These are phyloP conservation scores for Phasia obesa DNA, from an alignment of 2,888 invertebrate genomes.

Conservation along the genomic window DNA sequence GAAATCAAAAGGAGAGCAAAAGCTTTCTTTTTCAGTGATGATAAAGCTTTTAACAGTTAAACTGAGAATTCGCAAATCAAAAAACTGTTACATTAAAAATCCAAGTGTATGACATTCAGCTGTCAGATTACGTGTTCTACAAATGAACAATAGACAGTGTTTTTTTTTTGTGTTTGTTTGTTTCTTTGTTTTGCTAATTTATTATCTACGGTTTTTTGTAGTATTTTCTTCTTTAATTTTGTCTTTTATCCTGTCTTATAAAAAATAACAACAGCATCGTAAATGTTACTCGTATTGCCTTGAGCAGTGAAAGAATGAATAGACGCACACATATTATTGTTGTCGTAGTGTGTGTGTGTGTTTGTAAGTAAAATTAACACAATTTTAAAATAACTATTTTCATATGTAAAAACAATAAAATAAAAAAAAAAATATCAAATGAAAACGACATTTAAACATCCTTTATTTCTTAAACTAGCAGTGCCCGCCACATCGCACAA, in stretches of 20 bases:
- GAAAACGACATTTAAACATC: background rate
- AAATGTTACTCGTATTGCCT: constrained; percentile 41
- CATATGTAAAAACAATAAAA: too few species aligned
- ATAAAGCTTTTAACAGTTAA: constrained; percentile 12
- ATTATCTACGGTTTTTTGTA: constrained; percentile 43
- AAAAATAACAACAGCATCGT: constrained; percentile 16
- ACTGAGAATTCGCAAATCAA: constrained; percentile 30
- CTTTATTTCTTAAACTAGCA: too few species aligned
- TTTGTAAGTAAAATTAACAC: constrained; percentile 31
- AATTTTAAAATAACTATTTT: constrained; percentile 11
- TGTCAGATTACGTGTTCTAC: constrained; percentile 59
- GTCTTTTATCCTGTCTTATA: constrained; percentile 48
- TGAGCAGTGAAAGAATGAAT: constrained; percentile 35
- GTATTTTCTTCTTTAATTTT: constrained; percentile 22
- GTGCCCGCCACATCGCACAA: too few species aligned
- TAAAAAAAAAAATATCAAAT: background rate
- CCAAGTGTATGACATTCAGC: constrained; percentile 63
- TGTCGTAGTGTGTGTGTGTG: constrained; percentile 36
- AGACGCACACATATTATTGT: constrained; percentile 29
- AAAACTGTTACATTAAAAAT: constrained; percentile 37
- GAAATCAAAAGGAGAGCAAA: background rate
- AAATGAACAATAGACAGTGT: constrained; percentile 58
- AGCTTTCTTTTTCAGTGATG: constrained; percentile 20
- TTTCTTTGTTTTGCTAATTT: constrained; percentile 56
- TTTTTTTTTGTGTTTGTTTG: background rate